Percentiles rank a stretch among this genome's conserved stretches.
phyloP scores from a whole-genome alignment of 2,797 vertebrate genomes.

The Sebastes cheni region DNA sequence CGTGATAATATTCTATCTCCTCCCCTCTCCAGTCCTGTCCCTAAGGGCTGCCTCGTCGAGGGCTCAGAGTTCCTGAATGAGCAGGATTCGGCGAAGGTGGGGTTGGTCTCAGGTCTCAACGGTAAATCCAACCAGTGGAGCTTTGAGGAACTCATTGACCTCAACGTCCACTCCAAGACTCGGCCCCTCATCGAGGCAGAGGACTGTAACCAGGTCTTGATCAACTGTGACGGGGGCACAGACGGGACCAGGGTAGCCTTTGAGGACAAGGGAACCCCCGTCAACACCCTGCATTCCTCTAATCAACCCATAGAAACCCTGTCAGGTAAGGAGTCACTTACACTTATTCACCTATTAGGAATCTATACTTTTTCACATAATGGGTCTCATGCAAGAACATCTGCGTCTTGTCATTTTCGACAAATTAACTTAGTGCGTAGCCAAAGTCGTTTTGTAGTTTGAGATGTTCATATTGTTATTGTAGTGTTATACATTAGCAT shows the following conservation, averaged over 20 bases:
- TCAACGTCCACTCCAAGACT: constrained; percentile 82
- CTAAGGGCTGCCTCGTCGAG: constrained; percentile 71
- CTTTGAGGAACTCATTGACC: constrained; percentile 86
- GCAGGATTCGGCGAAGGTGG: constrained; percentile 76
- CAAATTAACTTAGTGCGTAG: too few species aligned
- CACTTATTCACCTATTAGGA: fast-evolving
- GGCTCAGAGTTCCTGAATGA: constrained; percentile 80
- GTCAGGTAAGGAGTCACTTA: constrained; percentile 80
- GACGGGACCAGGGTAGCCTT: constrained; percentile 82
- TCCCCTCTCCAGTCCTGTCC: constrained; percentile 70
- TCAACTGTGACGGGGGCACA: constrained; percentile 77
- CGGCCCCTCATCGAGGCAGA: constrained; percentile 77
- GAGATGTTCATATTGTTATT: too few species aligned
- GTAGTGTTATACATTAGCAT: not conserved
- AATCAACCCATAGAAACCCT: constrained; percentile 86
- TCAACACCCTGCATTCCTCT: constrained; percentile 82
- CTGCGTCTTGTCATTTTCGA: not conserved
- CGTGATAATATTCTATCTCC: not conserved
- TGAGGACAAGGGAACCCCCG: constrained; percentile 83
- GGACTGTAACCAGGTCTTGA: constrained; percentile 80
- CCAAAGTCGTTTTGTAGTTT: too few species aligned
- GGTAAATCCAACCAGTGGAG: constrained; percentile 86
- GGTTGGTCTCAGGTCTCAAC: constrained; percentile 76
- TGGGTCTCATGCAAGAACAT: not conserved
- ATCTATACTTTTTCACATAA: fast-evolving